Base-by-base conservation (phyloP, 2,797 vertebrate genomes). In the Premnoplex brunnescens region DNA sequence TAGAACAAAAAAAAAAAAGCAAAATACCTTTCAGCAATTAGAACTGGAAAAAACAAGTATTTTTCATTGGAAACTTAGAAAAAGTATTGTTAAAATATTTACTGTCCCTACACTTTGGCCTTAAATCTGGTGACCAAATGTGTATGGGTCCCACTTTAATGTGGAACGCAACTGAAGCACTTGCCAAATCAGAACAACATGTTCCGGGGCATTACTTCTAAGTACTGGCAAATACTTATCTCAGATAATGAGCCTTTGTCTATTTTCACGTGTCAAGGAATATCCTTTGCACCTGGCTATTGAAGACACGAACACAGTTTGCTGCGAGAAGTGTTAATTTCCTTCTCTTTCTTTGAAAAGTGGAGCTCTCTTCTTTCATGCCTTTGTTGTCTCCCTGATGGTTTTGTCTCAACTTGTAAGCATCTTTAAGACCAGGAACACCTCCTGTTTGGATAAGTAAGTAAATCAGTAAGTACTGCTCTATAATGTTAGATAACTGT, bases 171-270 rank as follows among this genome's bases (percentile, higher is more conserved):
- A 60, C 30, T 34, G 49, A 67, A 85, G 52, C 48, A 34, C 17
- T 55, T 48, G 27, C 5, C 52, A 88, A 71, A 92, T 55, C 37
- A 39, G 75, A 95, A 51, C 81, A 92, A 46, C 34, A 5, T 39
- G 68, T 71, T 88, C 73, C 83, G 0, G 1, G 79, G 79, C 79
- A 89, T 88, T 94, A 67, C 27, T 28, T 48, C 7, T 89, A 91
- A 93, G 63, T 71, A 68, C 75, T 69, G 30, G 54, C 59, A 95
- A 91, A 89, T 82, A 81, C 52, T 19, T 67, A 81, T 83, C 88
- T 82, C 20, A 92, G 72, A 88, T 95, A 93, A 91, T 75, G 72
- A 92, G 72, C 49, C 85, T 89, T 81, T 88, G 67, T 80, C 60
- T 75, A 46, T 44, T 91, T 94, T 60, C 76, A 81, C 41, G 27